Conservation (phyloP, 2,888 invertebrate genomes). For the Agrilus mali region DNA sequence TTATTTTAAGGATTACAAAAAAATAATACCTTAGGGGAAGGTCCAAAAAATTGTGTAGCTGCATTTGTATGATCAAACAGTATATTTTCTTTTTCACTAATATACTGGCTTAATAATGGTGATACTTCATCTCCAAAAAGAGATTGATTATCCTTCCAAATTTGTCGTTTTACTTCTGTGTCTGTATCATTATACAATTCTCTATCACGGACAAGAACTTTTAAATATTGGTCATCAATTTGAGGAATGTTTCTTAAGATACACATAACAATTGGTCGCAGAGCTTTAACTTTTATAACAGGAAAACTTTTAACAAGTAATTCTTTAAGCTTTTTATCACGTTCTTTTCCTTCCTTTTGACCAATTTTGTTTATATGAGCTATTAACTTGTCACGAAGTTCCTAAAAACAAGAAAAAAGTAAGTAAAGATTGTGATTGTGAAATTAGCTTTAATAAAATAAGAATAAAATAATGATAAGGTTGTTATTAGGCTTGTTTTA, state of each 20-base stretch:
- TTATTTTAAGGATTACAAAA: not conserved
- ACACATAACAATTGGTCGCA: slow-evolving; percentile 90
- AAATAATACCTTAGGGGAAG: slow-evolving; percentile 66
- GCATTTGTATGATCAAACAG: slow-evolving; percentile 80
- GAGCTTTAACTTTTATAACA: slow-evolving; percentile 78
- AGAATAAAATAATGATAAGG: too few relatives aligned
- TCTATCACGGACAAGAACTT: slow-evolving; percentile 66
- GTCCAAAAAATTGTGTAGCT: slow-evolving; percentile 75
- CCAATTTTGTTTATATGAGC: slow-evolving; percentile 77
- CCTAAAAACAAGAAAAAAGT: slow-evolving; percentile 26
- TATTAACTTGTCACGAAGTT: slow-evolving; percentile 57
- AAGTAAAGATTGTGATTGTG: not conserved
- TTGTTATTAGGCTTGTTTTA: too few relatives aligned
- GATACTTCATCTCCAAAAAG: slow-evolving; percentile 96
- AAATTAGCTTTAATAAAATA: too few relatives aligned
- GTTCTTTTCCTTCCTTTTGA: slow-evolving; percentile 53
- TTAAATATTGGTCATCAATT: slow-evolving; percentile 81
- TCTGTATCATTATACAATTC: slow-evolving; percentile 90
- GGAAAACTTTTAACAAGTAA: slow-evolving; percentile 86
- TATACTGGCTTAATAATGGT: slow-evolving; percentile 85
- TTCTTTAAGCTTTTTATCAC: slow-evolving; percentile 78
- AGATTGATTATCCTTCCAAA: slow-evolving; percentile 96
- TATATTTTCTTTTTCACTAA: slow-evolving; percentile 84
- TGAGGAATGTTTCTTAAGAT: slow-evolving; percentile 85
- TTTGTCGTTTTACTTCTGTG: slow-evolving; percentile 93